Conservation (phyloP, 92 coral and sea anemone genomes). For the Bergia puertoricense region DNA sequence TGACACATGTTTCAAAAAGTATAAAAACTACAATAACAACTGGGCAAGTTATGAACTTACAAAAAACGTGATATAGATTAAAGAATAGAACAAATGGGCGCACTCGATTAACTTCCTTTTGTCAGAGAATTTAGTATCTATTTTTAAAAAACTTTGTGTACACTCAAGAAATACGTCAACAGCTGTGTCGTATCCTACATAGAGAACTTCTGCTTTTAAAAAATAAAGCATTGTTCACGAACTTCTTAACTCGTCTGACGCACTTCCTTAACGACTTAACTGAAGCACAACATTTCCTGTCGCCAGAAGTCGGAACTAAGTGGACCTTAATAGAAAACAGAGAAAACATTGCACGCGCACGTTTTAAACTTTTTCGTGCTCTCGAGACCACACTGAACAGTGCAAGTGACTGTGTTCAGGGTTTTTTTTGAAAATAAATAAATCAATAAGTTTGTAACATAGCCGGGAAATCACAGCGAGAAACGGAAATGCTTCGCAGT, state of each 20-base stretch:
- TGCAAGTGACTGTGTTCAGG: not conserved
- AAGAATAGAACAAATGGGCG: not conserved
- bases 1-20: not conserved
- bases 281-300: not conserved
- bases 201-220: not conserved
- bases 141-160: not conserved
- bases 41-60: not conserved
- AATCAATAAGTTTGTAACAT: not conserved
- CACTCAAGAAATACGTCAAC: not conserved
- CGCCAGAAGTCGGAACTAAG: not conserved
- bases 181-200: not conserved
- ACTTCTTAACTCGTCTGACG: not conserved
- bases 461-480: not conserved
- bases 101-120: not conserved
- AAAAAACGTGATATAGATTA: not conserved
- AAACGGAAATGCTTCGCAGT: not conserved
- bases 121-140: not conserved
- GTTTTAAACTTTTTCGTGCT: not conserved
- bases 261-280: not conserved
- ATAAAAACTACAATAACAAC: not conserved
- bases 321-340: not conserved
- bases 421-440: not conserved
- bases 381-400: not conserved
- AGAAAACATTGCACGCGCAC: not conserved
- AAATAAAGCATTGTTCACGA: not conserved